Conservation (phyloP, 2,888 invertebrate species). For the Pomacea canaliculata region DNA sequence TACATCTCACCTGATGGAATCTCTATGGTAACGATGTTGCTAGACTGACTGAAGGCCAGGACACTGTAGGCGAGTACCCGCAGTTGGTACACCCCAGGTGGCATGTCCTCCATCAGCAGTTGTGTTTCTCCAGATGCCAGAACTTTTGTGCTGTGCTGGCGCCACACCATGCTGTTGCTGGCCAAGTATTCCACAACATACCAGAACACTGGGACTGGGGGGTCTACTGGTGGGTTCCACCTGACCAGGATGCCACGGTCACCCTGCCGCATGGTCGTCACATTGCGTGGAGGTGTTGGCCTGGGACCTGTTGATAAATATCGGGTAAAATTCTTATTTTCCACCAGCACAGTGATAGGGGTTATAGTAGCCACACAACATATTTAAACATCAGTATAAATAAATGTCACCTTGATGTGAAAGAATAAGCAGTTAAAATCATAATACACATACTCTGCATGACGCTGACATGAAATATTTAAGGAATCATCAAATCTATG, state of each 20-base stretch:
- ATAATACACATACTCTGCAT: no score
- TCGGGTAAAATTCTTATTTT: not conserved
- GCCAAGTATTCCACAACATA: constrained; percentile 59
- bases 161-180: constrained; percentile 25
- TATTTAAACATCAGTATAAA: no score
- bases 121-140: constrained; percentile 25
- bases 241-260: constrained; percentile 90
- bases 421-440: no score
- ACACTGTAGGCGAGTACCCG: constrained; percentile 54
- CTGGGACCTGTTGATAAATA: constrained; percentile 80
- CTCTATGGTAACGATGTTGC: constrained; percentile 43
- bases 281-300: constrained; percentile 90
- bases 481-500: no score
- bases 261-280: constrained; percentile 78
- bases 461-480: no score
- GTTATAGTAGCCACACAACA: no score
- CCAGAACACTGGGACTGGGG: constrained; percentile 56
- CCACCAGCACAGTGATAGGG: not conserved
- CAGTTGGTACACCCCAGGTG: constrained; percentile 46
- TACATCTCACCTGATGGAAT: constrained; percentile 21
- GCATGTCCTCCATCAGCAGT: constrained; percentile 33
- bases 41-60: constrained; percentile 51
- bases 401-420: no score
- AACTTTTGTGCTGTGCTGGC: constrained; percentile 31
- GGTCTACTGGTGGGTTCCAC: constrained; percentile 60